Evolutionary conservation across 2,797 vertebrate species (phyloP).

Genomic region (Hyperoplus immaculatus): DNA sequence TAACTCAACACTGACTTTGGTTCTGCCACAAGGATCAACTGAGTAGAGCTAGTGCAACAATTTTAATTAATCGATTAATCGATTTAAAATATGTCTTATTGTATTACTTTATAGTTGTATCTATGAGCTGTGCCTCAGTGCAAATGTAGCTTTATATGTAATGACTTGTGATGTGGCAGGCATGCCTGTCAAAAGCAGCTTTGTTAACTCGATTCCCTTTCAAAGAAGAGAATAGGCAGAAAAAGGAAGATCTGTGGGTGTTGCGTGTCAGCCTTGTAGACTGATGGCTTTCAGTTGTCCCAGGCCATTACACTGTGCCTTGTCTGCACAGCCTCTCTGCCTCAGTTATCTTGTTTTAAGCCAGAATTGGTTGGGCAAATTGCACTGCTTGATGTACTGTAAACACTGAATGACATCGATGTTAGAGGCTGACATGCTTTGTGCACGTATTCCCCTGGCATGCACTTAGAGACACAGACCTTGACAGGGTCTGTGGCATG

Average conservation of each 20-base stretch:
- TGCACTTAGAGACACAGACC: constrained; percentile 21
- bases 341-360: constrained; percentile 12
- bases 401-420: constrained; percentile 25
- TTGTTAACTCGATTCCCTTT: constrained; percentile 55
- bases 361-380: constrained; percentile 30
- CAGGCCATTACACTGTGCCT: constrained; percentile 11
- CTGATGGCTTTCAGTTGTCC: constrained; percentile 30
- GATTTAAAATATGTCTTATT: neutral
- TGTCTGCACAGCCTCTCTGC: constrained; percentile 1
- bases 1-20: constrained; percentile 33
- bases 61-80: neutral
- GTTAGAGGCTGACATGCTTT: constrained; percentile 31
- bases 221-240: constrained; percentile 16
- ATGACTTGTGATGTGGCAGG: constrained; percentile 22
- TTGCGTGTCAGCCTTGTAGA: constrained; percentile 35
- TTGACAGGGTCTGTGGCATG: constrained; percentile 29
- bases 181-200: constrained; percentile 19
- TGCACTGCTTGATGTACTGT: constrained; percentile 19
- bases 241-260: constrained; percentile 14
- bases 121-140: constrained; percentile 1
- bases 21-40: constrained; percentile 12
- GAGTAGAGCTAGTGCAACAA: neutral
- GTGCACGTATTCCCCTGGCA: constrained; percentile 25
- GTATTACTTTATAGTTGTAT: constrained; percentile 3
- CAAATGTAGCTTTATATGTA: neutral